A percentile compares a stretch with the other conserved stretches of the same genome.
These are phyloP conservation scores for Plectropomus leopardus DNA, from an alignment of 2,113 vertebrate genomes.

Conservation along the genomic window DNA sequence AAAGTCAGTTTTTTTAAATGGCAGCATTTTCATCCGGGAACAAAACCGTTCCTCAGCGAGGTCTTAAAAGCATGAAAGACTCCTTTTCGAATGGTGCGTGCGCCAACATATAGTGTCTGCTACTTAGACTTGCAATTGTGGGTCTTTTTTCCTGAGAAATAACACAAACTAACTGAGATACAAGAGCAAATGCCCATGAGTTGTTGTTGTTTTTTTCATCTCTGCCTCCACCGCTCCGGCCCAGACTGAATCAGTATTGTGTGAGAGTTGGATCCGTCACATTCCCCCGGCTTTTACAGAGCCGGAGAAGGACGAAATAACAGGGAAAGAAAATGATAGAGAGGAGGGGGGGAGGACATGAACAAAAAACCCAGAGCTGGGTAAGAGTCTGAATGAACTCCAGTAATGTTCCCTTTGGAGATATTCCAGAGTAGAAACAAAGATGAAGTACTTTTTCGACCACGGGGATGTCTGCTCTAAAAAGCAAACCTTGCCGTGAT, in stretches of 20 bases:
- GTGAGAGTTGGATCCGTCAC: constrained; percentile 20
- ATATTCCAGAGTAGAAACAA: constrained; percentile 48
- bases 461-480: constrained; percentile 47
- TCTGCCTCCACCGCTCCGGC: constrained; percentile 13
- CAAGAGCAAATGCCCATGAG: constrained; percentile 25
- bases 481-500: constrained; percentile 18
- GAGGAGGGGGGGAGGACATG: not conserved
- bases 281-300: constrained; percentile 19
- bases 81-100: not conserved
- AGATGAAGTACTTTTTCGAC: constrained; percentile 68
- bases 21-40: constrained; percentile 2
- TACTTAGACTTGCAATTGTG: constrained; percentile 14
- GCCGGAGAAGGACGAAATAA: constrained; percentile 10
- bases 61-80: constrained; percentile 17
- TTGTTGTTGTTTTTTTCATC: constrained; percentile 7
- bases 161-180: constrained; percentile 14
- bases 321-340: constrained; percentile 28
- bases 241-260: constrained; percentile 42
- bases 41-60: not conserved
- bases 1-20: not conserved
- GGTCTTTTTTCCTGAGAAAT: not conserved
- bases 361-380: constrained; percentile 57
- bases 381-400: constrained; percentile 39
- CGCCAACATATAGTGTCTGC: not conserved
- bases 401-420: constrained; percentile 71